phyloP scores from a whole-genome alignment of 2,797 vertebrate genomes.

The Gallinago nigripennis region DNA sequence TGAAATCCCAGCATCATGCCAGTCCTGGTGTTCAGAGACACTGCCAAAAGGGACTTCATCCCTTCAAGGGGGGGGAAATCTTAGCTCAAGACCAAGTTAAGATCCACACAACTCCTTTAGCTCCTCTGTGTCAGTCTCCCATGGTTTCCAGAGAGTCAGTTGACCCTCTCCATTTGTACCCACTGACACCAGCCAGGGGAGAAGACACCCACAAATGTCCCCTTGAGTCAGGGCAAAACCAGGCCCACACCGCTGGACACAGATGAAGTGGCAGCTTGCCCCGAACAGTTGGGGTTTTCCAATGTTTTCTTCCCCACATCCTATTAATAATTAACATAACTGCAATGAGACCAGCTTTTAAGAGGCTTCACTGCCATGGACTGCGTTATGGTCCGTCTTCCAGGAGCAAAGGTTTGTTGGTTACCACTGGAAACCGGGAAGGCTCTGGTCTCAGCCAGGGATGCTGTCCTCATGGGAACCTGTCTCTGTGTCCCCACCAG shows the following conservation, averaged over 20 bases:
- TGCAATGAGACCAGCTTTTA: slow-evolving; percentile 61
- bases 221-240: not conserved
- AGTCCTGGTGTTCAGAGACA: not conserved
- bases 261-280: slow-evolving; percentile 43
- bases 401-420: slow-evolving; percentile 27
- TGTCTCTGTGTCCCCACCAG: rapidly evolving
- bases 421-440: not conserved
- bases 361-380: slow-evolving; percentile 38
- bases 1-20: not conserved
- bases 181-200: not conserved
- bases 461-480: not conserved
- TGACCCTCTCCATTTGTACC: not conserved
- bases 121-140: not conserved
- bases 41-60: not conserved
- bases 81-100: not conserved
- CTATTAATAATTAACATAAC: slow-evolving; percentile 77
- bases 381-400: not conserved
- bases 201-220: not conserved
- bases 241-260: not conserved
- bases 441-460: not conserved
- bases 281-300: slow-evolving; percentile 67
- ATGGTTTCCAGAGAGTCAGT: not conserved
- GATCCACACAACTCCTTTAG: not conserved
- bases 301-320: slow-evolving; percentile 53
- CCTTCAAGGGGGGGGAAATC: not conserved